Evolutionary conservation across 2,888 invertebrate species (phyloP), one percentile per base, ranked within the genome.

Genomic region (Synergus umbraculus): DNA sequence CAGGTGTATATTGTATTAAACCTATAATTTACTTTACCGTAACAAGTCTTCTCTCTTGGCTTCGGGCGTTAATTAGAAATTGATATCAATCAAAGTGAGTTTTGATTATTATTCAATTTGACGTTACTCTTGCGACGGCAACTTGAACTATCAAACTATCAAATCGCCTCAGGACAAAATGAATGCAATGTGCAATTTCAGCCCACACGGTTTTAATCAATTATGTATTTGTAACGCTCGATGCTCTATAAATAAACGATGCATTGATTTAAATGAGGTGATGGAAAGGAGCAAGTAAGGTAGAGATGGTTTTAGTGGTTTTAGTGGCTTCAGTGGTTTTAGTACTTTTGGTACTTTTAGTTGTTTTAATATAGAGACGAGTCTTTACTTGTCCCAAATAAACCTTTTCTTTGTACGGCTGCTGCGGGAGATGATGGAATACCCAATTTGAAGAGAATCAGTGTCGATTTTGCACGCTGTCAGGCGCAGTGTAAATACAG

Each of bases 221-320:
- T 69, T 46, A 49, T 69, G 22, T 29, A 49, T 69, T 69, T 49
- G 67, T 15, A 69, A 49, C 67, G 46, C 67, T 69, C 49, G 22
- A 69, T 49, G 13, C 18, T 67, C 67, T 43, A 67, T 67, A 67
- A 67, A 67, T 69, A 69, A 69, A 69, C 67, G 67, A 69, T 69
- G 67, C 29, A 69, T 69, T 49, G 67, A 49, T 49, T 69, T 49
- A 69, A 69, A 46, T 29, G 18, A 69, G 67, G 46, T 15, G 46
- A 69, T 69, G 67, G 29, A 49, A 69, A 49, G 29, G 46, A 69
- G 22, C 67, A 22, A 22, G 44, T 46, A 67, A 69, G 46, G 18
- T 49, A 7, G 49, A 13, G 5, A 4, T 15, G 49, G 5, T 13
- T n/a, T 54, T 54, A 49, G 13, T 49, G 13, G 49, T 15, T n/a